Evolutionary conservation across 2,797 vertebrate genomes (phyloP).

Genomic region (Triplophysa yarkandensis): DNA sequence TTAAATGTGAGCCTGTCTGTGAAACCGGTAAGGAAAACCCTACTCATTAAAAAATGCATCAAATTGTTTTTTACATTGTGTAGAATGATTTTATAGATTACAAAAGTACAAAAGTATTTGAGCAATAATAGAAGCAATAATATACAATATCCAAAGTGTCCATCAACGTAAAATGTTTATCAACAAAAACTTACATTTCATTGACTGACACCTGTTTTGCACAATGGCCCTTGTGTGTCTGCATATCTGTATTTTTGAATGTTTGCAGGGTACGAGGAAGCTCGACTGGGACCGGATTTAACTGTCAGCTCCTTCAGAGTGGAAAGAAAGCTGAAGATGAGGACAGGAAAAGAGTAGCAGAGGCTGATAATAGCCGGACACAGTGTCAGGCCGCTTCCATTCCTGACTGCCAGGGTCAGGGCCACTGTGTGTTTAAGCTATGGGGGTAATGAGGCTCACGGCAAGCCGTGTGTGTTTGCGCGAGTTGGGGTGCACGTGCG

Average conservation of each 20-base stretch:
- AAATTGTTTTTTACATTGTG: too few relatives aligned
- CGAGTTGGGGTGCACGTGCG: constrained; percentile 1
- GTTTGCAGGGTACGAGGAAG: not conserved
- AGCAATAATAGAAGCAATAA: too few relatives aligned
- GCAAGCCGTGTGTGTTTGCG: not conserved
- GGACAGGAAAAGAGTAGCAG: constrained; percentile 30
- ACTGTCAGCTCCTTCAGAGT: constrained; percentile 24
- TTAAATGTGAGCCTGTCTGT: too few relatives aligned
- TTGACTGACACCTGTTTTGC: not conserved
- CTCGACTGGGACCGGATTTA: not conserved
- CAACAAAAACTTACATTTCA: not conserved
- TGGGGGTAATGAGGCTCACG: constrained; percentile 19
- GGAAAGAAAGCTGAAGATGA: not conserved
- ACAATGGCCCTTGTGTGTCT: not conserved
- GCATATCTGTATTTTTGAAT: constrained; percentile 1
- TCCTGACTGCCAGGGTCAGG: constrained; percentile 28
- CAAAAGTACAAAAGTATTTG: too few relatives aligned
- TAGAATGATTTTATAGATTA: too few relatives aligned
- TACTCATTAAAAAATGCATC: too few relatives aligned
- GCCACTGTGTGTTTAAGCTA: constrained; percentile 24
- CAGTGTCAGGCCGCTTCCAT: constrained; percentile 36
- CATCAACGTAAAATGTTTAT: not conserved
- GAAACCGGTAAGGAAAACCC: too few relatives aligned
- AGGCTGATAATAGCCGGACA: constrained; percentile 25
- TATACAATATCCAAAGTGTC: too few relatives aligned